A percentile compares a stretch with the other conserved stretches of the same genome.
phyloP scores from a whole-genome alignment of 2,888 invertebrate genomes.

The Ferdinandea cuprea region DNA sequence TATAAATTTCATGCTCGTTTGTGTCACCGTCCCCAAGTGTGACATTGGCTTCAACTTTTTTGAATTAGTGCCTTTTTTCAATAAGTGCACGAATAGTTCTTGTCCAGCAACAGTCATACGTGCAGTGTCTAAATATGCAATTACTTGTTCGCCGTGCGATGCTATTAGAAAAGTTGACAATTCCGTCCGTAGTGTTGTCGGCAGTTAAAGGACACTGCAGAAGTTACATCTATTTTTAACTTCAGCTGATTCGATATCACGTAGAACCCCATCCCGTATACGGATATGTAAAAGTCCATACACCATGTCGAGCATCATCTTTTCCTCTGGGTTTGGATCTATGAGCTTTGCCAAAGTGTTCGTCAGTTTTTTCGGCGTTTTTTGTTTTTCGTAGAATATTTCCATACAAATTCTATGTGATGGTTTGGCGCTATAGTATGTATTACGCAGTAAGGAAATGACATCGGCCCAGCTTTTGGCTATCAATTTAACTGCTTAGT shows the following conservation, averaged over 20 bases:
- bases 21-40: constrained; percentile 18
- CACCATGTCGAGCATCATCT: constrained; percentile 20
- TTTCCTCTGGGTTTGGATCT: neutral
- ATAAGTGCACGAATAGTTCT: constrained; percentile 10
- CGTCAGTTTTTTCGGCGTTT: no score
- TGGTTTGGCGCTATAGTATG: constrained; percentile 17
- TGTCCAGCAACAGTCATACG: constrained; percentile 43
- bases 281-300: constrained; percentile 2
- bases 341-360: constrained; percentile 2
- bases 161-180: constrained; percentile 35
- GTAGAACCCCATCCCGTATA: constrained; percentile 5
- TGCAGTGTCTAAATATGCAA: constrained; percentile 51
- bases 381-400: constrained; percentile 11
- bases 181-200: neutral
- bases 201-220: constrained; percentile 23
- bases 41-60: constrained; percentile 3
- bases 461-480: no score
- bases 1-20: neutral
- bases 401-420: constrained; percentile 21
- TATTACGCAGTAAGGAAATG: constrained; percentile 5
- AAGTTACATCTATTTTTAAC: neutral
- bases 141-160: constrained; percentile 30
- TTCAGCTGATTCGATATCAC: neutral
- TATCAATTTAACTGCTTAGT: no score
- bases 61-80: constrained; percentile 14